Percentiles rank a stretch among this genome's conserved stretches.
Evolutionary conservation across 2,113 vertebrate species (phyloP).

Genomic region (Microtus ochrogaster): DNA sequence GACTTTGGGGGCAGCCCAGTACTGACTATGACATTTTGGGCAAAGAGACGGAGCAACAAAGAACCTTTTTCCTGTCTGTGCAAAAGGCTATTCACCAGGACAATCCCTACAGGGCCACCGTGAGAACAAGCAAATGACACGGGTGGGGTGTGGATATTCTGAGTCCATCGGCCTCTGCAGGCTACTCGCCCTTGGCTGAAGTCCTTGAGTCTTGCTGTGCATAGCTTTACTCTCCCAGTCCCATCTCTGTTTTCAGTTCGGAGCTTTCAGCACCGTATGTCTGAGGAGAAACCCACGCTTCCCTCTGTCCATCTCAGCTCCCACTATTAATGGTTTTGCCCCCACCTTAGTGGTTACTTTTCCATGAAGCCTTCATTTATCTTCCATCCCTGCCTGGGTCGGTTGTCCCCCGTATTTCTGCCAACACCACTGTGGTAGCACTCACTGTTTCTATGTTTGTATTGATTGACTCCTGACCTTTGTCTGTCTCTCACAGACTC

Average conservation of each 20-base stretch:
- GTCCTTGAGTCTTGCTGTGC: background rate
- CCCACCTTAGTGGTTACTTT: background rate
- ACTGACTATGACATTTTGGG: background rate
- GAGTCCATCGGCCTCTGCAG: background rate
- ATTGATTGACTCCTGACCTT: slow-evolving; percentile 14
- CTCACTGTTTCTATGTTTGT: background rate
- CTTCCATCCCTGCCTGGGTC: background rate
- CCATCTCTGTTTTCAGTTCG: background rate
- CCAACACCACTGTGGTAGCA: background rate
- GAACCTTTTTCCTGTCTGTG: background rate
- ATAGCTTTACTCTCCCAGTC: background rate
- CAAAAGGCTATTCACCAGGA: background rate
- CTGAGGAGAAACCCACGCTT: background rate
- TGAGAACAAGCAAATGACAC: background rate
- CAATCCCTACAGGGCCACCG: background rate
- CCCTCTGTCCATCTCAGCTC: background rate
- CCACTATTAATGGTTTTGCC: background rate
- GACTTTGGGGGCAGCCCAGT: background rate
- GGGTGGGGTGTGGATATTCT: no score
- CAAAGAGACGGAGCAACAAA: background rate
- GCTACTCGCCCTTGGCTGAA: background rate
- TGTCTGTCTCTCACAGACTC: background rate
- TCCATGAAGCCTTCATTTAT: background rate
- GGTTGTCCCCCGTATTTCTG: background rate
- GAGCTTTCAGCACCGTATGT: background rate